Base-by-base conservation (phyloP, 37 sponge, comb jelly and placozoan species). In the Diacarnus erythraeanus region DNA sequence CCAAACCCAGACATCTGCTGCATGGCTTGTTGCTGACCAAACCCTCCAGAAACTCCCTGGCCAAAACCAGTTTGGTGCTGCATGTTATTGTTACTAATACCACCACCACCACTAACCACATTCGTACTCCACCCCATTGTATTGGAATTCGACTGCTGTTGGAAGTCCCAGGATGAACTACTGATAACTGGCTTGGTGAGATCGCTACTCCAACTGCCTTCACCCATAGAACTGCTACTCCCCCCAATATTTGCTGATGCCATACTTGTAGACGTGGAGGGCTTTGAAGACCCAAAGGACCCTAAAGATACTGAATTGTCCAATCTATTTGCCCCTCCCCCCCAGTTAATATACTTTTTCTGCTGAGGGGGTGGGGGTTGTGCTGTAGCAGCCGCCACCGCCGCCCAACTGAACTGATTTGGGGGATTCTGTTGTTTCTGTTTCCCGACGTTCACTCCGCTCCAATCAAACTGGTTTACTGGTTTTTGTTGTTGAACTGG, bases 341-440 rank as follows among this genome's bases (percentile, higher is more conserved):
- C 66, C 66, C 66, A 65, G 34, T 65, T 65, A 3, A 65, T 65
- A 35, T 30, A 30, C 33, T 65, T 65, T 30, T 65, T 65, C 35
- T 65, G 66, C 17, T 60, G 23, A 60, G 61, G 21, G 4, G 9
- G 37, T 10, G 42, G 31, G 37, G 3, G 58, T 29, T 58, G 42
- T 41, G 41, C 38, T 42, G 67, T 42, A 3, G 36, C 54, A 30
- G 27, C 15, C 4, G 47, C 64, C 39, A 56, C 47, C 33, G 65
- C 30, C 40, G 54, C 0, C 79, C 69, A 79, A 67, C 57, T 33
- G 67, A 66, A 66, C 69, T 79, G 79, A 18, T 41, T 36, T 15
- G 33, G n/a, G 21, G 40, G 65, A 23, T 38, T 38, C 60, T 76
- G 77, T 26, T 34, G 26, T 67, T 65, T 30, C 44, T 42, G 6